Base-by-base conservation (phyloP, 2,797 vertebrate species). In the Kryptopterus vitreolus region DNA sequence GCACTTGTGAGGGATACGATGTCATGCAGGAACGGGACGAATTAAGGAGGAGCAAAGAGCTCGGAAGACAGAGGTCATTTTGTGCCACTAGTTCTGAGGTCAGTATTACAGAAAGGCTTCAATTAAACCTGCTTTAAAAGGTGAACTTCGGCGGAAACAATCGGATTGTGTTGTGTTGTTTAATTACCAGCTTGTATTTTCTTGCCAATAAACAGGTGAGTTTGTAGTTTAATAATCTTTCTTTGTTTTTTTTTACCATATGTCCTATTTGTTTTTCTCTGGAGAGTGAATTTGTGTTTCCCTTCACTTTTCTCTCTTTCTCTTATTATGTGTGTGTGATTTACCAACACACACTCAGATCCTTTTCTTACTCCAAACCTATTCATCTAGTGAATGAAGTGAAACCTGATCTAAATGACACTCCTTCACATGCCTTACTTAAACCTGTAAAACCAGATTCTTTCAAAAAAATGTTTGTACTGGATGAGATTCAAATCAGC, bases 381-480 rank as follows among this genome's bases (percentile, higher is more conserved):
- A 46, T 31, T 82, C 31, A 68, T 50, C 46, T 48, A 9, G 13
- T 31, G 57, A 62, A 76, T 63, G 48, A 65, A 4, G 4, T 3
- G 79, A 63, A 80, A 85, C 57, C 59, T 33, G 57, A 84, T 59
- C 80, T 70, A 22, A 24, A 62, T 15, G 26, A 35, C 33, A 80
- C 63, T 70, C 46, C 22, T n/a, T n/a, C 48, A 71, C 7, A 8
- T 59, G 8, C 22, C 31, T 72, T 48, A 69, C 13, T 53, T 26
- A 81, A 85, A 81, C 79, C 24, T 69, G 77, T 12, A 77, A 63
- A 80, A 77, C 84, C 77, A 65, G 80, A 61, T 66, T 70, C 29
- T 62, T 18, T 26, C n/a, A n/a, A n/a, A n/a, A n/a, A n/a, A n/a
- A n/a, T n/a, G n/a, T 70, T 70, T 31, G 20, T 4, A 71, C 5